phyloP scores from a whole-genome alignment of 2,888 invertebrate genomes.

The Cerceris rybyensis region DNA sequence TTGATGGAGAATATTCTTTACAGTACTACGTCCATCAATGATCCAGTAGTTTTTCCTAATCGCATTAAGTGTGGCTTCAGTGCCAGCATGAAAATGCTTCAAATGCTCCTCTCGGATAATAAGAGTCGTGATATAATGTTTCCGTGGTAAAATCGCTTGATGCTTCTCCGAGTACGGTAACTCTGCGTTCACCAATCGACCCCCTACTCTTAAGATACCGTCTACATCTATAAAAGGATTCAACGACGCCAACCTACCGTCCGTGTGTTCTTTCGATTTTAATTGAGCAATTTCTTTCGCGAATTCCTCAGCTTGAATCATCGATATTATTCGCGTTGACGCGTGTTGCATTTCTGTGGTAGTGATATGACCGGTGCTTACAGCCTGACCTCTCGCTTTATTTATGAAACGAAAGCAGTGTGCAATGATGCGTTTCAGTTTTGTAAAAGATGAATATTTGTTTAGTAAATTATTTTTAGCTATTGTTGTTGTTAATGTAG shows the following conservation, averaged over 20 bases:
- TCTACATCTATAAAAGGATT: constrained; percentile 12
- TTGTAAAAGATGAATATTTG: neutral
- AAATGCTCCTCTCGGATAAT: constrained; percentile 1
- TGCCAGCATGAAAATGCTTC: neutral
- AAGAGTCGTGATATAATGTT: neutral
- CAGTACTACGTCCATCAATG: no score
- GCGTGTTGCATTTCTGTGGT: neutral
- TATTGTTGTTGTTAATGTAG: neutral
- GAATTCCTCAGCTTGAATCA: neutral
- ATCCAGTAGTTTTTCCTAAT: no score
- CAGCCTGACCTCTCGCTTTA: neutral
- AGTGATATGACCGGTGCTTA: neutral
- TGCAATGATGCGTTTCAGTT: neutral
- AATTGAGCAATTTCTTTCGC: neutral
- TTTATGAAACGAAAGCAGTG: neutral
- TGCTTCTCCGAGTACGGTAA: constrained; percentile 10
- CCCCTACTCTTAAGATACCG: constrained; percentile 15
- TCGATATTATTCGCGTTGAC: no score
- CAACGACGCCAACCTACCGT: neutral
- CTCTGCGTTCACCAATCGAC: constrained; percentile 3
- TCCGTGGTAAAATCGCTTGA: neutral
- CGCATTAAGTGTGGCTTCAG: neutral
- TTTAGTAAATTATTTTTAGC: neutral
- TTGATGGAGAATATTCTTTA: no score
- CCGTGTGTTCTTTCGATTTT: neutral